These are phyloP conservation scores for Parnassius orleans DNA, from an alignment of 2,888 invertebrate genomes.

Conservation along the genomic window DNA sequence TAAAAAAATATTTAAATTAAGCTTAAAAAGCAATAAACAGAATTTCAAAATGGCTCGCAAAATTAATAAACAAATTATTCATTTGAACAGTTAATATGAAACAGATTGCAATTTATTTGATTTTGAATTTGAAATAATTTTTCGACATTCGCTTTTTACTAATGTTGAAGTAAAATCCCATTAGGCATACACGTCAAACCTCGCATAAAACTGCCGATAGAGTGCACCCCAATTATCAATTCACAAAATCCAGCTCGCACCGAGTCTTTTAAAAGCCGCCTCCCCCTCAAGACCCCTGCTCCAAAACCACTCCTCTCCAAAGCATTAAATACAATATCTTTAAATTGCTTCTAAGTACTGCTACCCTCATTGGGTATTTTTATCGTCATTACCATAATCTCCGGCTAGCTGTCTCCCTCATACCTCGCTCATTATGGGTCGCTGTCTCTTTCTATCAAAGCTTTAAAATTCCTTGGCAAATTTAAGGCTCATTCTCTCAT, in stretches of 20 bases:
- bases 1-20: too few relatives aligned
- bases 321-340: slow-evolving; percentile 79
- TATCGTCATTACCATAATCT: slow-evolving; percentile 77
- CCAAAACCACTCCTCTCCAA: slow-evolving; percentile 47
- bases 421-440: slow-evolving; percentile 34
- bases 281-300: slow-evolving; percentile 39
- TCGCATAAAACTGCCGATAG: slow-evolving; percentile 44
- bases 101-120: too few relatives aligned
- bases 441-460: slow-evolving; percentile 44
- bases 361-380: slow-evolving; percentile 75
- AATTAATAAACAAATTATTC: too few relatives aligned
- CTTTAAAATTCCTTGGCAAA: slow-evolving; percentile 56
- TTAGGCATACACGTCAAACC: slow-evolving; percentile 34
- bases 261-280: slow-evolving; percentile 42
- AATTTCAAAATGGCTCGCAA: too few relatives aligned
- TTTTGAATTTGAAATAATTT: neutral
- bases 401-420: slow-evolving; percentile 48
- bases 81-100: too few relatives aligned
- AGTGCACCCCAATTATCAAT: slow-evolving; percentile 72
- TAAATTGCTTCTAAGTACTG: slow-evolving; percentile 76
- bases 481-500: slow-evolving; percentile 67
- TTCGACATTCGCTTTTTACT: neutral
- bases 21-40: too few relatives aligned
- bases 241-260: slow-evolving; percentile 60
- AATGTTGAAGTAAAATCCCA: slow-evolving; percentile 19